phyloP scores from a whole-genome alignment of 2,888 invertebrate genomes.

The Volucella inanis region DNA sequence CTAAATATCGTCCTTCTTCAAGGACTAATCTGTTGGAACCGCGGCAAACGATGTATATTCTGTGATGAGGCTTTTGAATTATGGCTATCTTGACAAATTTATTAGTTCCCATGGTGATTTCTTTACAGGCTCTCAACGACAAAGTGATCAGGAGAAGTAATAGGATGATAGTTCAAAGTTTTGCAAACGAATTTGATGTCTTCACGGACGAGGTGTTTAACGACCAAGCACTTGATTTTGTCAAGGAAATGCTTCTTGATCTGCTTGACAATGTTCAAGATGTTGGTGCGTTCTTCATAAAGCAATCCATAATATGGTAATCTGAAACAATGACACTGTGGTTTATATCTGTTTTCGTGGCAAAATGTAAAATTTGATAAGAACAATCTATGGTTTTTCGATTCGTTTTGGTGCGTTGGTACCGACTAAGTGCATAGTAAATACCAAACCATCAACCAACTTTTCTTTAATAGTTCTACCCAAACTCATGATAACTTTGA shows the following conservation, averaged over 20 bases:
- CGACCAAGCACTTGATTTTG: constrained; percentile 99
- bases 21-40: constrained; percentile 93
- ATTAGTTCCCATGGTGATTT: constrained; percentile 93
- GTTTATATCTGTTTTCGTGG: constrained; percentile 98
- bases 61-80: constrained; percentile 92
- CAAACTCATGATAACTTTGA: constrained; percentile 97
- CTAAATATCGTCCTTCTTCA: constrained; percentile 96
- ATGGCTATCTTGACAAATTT: constrained; percentile 97
- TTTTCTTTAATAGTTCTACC: constrained; percentile 99
- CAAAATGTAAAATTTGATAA: constrained; percentile 99
- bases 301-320: constrained; percentile 99
- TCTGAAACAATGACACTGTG: constrained; percentile 98
- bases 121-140: constrained; percentile 96
- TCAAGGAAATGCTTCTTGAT: constrained; percentile 99
- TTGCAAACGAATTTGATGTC: constrained; percentile 99
- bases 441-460: constrained; percentile 95
- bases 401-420: constrained; percentile 95
- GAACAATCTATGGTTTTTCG: constrained; percentile 98
- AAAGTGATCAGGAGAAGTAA: constrained; percentile 99
- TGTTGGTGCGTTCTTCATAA: constrained; percentile 99
- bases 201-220: constrained; percentile 99
- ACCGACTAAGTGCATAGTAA: constrained; percentile 94
- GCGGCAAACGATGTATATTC: constrained; percentile 95
- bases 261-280: constrained; percentile 98
- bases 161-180: constrained; percentile 95